Conservation (phyloP, 2,113 vertebrate species). For the Rhabdomys dilectus region DNA sequence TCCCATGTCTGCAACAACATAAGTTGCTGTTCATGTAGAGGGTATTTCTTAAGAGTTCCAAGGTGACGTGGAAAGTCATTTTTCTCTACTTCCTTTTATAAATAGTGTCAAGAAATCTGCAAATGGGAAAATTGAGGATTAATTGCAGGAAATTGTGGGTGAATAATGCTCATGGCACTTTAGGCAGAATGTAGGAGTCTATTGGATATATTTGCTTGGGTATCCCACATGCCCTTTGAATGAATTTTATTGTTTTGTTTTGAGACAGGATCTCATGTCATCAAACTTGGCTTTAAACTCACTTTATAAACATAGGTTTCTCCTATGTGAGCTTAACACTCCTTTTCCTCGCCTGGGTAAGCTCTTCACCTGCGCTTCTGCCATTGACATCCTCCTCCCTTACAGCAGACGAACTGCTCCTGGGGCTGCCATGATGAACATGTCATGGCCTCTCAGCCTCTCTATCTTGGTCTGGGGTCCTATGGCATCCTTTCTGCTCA, state of each 20-base stretch:
- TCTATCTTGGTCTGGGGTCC: neutral
- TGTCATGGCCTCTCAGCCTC: rapidly evolving
- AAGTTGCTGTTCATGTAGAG: neutral
- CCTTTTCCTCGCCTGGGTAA: neutral
- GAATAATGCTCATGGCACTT: neutral
- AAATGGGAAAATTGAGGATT: neutral
- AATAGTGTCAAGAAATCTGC: neutral
- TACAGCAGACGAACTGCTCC: neutral
- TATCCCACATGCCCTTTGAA: neutral
- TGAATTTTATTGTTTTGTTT: neutral
- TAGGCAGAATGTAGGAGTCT: neutral
- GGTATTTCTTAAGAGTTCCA: neutral
- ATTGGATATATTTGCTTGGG: neutral
- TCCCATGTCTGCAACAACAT: neutral
- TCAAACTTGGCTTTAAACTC: neutral
- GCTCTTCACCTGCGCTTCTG: neutral
- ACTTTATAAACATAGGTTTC: neutral
- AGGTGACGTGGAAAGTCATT: neutral
- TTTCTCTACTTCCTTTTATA: neutral
- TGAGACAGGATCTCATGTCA: neutral
- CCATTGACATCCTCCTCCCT: neutral
- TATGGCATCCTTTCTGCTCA: neutral
- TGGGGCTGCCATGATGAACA: neutral
- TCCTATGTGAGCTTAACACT: neutral
- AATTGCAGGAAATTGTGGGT: neutral